Percentiles rank a stretch among this genome's conserved stretches.
phyloP scores from a whole-genome alignment of 1,140 invertebrate genomes.

The Drosophila obscura region DNA sequence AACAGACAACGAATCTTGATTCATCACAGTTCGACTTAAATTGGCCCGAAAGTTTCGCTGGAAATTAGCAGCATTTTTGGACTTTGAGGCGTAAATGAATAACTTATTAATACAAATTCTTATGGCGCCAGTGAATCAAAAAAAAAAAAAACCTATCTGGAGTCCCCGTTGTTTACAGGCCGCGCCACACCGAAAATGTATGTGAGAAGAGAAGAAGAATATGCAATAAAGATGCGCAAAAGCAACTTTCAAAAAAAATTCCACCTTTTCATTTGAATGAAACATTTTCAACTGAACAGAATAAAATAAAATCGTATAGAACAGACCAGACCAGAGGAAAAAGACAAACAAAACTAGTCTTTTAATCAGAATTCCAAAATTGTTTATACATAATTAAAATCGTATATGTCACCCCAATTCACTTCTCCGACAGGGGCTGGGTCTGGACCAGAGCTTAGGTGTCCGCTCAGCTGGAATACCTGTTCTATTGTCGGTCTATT shows the following conservation, averaged over 20 bases:
- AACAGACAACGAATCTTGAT: constrained; percentile 58
- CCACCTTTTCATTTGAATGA: constrained; percentile 67
- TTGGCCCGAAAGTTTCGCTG: constrained; percentile 57
- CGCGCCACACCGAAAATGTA: constrained; percentile 22
- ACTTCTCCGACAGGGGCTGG: constrained; percentile 43
- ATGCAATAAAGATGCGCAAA: constrained; percentile 63
- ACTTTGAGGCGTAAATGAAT: constrained; percentile 69
- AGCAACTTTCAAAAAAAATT: constrained; percentile 69
- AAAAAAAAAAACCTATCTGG: constrained; percentile 31
- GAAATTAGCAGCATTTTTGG: constrained; percentile 61
- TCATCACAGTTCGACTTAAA: constrained; percentile 62
- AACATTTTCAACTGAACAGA: constrained; percentile 47
- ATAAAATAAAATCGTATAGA: too few species aligned
- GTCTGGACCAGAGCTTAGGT: constrained; percentile 4
- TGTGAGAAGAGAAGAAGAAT: constrained; percentile 7
- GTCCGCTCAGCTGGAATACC: constrained; percentile 45
- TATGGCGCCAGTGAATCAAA: constrained; percentile 59
- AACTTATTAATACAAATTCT: constrained; percentile 52
- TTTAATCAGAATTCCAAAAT: constrained; percentile 44
- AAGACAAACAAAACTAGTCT: constrained; percentile 38
- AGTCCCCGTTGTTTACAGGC: constrained; percentile 59
- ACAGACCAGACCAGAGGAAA: constrained; percentile 12
- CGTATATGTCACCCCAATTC: constrained; percentile 59
- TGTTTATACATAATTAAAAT: constrained; percentile 69
- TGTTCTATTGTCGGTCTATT: constrained; percentile 46